Evolutionary conservation across 2,113 vertebrate species (phyloP), one percentile per base, ranked within the genome.

Genomic region (Cichladusa arquata): DNA sequence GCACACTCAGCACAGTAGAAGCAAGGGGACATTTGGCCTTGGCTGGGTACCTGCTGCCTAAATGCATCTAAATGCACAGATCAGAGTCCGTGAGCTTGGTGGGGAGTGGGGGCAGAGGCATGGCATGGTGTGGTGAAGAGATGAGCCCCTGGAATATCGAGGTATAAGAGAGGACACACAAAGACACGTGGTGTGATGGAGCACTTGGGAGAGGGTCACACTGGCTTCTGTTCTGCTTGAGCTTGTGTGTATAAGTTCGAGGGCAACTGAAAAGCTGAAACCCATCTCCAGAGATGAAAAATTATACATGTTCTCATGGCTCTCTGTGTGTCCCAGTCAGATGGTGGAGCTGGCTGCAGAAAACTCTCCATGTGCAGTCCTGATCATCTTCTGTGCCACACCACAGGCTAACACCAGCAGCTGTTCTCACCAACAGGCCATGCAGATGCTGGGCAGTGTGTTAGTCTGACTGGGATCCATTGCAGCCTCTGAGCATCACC

Each of bases 51-150:
- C 14, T 60, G 22, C 36, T 77, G 67, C 45, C 56, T 88, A 26
- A n/a, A 20, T 10, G 18, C 1, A 6, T 23, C 2, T 14, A 36
- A 58, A 31, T 4, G 38, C 18, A 24, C 0, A 1, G 45, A 29
- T 69, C 1, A 2, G 34, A 45, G 36, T 11, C 26, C 61, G 33
- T 40, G 24, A 57, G 64, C 42, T 72, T 50, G 47, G 8, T 34
- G 7, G 6, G 11, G 4, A 9, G 8, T 4, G 19, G 7, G 11
- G 13, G 16, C 8, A 40, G 44, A 44, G 44, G 70, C 14, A 31
- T 5, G 66, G 45, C 3, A 3, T 11, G n/a, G 19, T 9, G 17
- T 10, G 58, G n/a, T 42, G 38, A 70, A 56, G 31, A 83, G 31
- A 64, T 5, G 19, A 54, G 10, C 25, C 33, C 53, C 44, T 67